phyloP scores from a whole-genome alignment of 2,797 vertebrate species.

The Rhinatrema bivittatum region DNA sequence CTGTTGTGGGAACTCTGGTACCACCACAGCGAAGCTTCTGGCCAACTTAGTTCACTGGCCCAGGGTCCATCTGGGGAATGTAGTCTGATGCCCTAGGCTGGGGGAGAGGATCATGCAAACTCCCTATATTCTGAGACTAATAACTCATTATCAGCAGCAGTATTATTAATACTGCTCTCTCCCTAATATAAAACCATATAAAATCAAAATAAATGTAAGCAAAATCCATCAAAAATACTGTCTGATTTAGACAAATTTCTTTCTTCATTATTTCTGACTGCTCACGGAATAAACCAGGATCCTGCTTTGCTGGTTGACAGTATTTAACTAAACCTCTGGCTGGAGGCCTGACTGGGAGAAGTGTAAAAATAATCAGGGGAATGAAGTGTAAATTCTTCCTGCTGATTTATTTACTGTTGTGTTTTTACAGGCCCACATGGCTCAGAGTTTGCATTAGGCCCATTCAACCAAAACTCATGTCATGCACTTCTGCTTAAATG shows the following conservation, averaged over 20 bases:
- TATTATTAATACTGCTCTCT: too few relatives aligned
- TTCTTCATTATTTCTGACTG: neutral
- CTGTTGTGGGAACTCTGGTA: too few relatives aligned
- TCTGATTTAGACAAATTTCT: constrained; percentile 4
- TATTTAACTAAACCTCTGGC: constrained; percentile 57
- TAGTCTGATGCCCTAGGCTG: too few relatives aligned
- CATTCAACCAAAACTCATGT: constrained; percentile 84
- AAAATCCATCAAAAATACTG: constrained; percentile 10
- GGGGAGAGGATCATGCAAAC: too few relatives aligned
- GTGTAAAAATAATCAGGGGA: constrained; percentile 60
- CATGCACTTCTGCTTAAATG: constrained; percentile 86
- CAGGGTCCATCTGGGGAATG: too few relatives aligned
- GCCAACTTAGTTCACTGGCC: too few relatives aligned
- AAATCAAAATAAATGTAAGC: constrained; percentile 17
- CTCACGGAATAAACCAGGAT: constrained; percentile 29
- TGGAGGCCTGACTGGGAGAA: constrained; percentile 39
- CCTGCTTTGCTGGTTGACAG: constrained; percentile 30
- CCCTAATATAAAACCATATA: constrained; percentile 31
- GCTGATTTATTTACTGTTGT: constrained; percentile 84
- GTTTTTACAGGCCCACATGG: constrained; percentile 84
- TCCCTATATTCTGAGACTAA: too few relatives aligned
- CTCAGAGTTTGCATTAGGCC: constrained; percentile 71
- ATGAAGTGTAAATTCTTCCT: constrained; percentile 48
- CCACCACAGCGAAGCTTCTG: too few relatives aligned
- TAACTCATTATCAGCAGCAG: too few relatives aligned